Percentiles rank a stretch among this genome's conserved stretches.
These are phyloP conservation scores for Drosophila bunnanda DNA, from an alignment of 2,888 invertebrate genomes.

Conservation along the genomic window DNA sequence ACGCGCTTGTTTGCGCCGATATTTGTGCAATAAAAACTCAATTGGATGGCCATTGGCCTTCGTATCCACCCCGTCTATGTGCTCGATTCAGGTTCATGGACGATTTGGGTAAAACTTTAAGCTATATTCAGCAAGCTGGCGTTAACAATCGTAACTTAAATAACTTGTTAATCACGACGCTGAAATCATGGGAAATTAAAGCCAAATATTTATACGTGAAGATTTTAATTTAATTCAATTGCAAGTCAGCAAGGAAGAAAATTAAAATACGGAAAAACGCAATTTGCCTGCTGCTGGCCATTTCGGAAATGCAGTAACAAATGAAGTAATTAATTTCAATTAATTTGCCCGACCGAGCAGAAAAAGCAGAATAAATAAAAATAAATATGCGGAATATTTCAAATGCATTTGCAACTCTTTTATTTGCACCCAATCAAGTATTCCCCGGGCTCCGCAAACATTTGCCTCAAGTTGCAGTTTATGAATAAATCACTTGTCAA, in stretches of 20 bases:
- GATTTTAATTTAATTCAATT: conserved; percentile 51
- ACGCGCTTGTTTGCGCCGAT: conserved; percentile 69
- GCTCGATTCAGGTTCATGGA: not conserved
- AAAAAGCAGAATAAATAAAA: conserved; percentile 17
- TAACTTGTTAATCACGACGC: conserved; percentile 44
- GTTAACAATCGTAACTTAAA: conserved; percentile 37
- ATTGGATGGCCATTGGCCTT: conserved; percentile 50
- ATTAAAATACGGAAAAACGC: conserved; percentile 15
- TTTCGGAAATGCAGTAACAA: conserved; percentile 22
- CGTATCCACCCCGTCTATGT: not conserved
- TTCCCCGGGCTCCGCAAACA: conserved; percentile 28
- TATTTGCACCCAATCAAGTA: conserved; percentile 30
- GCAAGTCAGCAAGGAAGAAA: conserved; percentile 27
- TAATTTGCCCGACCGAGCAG: conserved; percentile 45
- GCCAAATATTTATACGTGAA: conserved; percentile 44
- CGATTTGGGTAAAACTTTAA: conserved; percentile 17
- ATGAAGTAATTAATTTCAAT: conserved; percentile 53
- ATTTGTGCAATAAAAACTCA: conserved; percentile 64
- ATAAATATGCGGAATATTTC: conserved; percentile 23
- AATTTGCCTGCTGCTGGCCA: conserved; percentile 10
- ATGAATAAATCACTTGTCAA: conserved; percentile 50
- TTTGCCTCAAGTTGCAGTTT: conserved; percentile 37
- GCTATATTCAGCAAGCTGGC: conserved; percentile 10
- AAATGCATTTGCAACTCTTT: conserved; percentile 29
- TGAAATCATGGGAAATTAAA: conserved; percentile 37